Conservation (phyloP, 2,888 invertebrate genomes). For the Alcis repandata region DNA sequence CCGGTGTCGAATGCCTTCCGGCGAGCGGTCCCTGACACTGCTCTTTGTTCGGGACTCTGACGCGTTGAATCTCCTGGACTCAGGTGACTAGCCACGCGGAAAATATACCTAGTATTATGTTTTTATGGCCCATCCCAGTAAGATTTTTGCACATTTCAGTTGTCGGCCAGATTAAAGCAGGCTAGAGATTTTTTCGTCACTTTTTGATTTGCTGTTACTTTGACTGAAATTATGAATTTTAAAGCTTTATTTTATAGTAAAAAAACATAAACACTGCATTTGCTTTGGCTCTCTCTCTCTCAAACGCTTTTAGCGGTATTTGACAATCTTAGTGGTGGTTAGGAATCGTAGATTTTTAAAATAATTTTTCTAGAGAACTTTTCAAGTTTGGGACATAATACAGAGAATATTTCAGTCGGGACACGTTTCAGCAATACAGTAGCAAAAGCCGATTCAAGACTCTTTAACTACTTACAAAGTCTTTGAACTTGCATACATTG, state of each 20-base stretch:
- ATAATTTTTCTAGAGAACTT: not conserved
- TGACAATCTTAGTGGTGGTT: too few species aligned
- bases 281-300: too few species aligned
- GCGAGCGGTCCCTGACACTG: slow-evolving; percentile 74
- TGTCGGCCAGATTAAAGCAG: not conserved
- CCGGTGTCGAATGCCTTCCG: slow-evolving; percentile 83
- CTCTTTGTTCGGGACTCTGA: slow-evolving; percentile 73
- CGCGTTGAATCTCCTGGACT: slow-evolving; percentile 72
- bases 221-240: too few species aligned
- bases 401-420: slow-evolving; percentile 25
- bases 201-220: too few species aligned
- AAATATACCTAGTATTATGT: slow-evolving; percentile 47
- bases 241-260: not conserved
- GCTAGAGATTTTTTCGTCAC: not conserved
- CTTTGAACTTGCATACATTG: slow-evolving; percentile 25
- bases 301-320: too few species aligned
- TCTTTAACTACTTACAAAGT: slow-evolving; percentile 29
- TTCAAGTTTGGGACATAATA: slow-evolving; percentile 24
- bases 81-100: slow-evolving; percentile 71
- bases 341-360: not conserved
- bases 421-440: slow-evolving; percentile 34
- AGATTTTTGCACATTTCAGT: slow-evolving; percentile 1
- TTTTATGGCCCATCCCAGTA: slow-evolving; percentile 16
- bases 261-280: too few species aligned
- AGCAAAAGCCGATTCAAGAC: slow-evolving; percentile 30